Evolutionary conservation across 2,797 vertebrate genomes (phyloP).

Genomic region (Bradypus variegatus): DNA sequence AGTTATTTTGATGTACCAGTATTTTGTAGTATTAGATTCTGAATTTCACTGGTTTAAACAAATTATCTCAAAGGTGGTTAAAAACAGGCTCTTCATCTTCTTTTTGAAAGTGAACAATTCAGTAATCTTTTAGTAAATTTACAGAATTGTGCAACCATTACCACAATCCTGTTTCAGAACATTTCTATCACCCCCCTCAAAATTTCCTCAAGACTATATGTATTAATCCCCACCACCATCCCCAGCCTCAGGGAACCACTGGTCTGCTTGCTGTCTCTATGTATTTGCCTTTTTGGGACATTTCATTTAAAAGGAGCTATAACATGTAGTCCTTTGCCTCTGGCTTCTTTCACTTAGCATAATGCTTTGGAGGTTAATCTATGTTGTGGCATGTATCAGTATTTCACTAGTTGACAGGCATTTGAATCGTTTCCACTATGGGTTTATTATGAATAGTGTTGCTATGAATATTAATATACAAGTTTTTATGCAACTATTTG

Average conservation of each 20-base stretch:
- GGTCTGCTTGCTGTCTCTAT: not conserved
- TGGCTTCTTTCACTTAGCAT: not conserved
- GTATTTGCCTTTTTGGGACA: not conserved
- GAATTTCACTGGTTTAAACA: slow-evolving; percentile 35
- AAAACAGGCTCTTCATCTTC: not conserved
- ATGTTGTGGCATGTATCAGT: not conserved
- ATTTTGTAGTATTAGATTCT: slow-evolving; percentile 25
- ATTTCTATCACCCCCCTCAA: not conserved
- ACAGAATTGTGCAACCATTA: not conserved
- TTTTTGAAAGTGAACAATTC: not conserved
- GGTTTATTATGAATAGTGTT: not conserved
- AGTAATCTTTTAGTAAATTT: not conserved
- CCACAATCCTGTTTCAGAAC: not conserved
- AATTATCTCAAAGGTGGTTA: not conserved
- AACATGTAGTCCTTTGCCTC: not conserved
- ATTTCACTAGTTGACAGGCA: not conserved
- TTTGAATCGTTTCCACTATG: not conserved
- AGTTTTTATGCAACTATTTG: not conserved
- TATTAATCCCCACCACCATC: not conserved
- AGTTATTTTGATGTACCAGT: slow-evolving; percentile 10
- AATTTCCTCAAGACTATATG: not conserved
- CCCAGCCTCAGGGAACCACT: not conserved
- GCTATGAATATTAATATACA: not conserved
- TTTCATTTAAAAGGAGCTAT: not conserved
- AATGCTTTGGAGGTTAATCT: not conserved